Percentiles rank a stretch among this genome's conserved stretches.
These are phyloP conservation scores for Blastobasis lacticolella DNA, from an alignment of 2,888 invertebrate species.

Conservation along the genomic window DNA sequence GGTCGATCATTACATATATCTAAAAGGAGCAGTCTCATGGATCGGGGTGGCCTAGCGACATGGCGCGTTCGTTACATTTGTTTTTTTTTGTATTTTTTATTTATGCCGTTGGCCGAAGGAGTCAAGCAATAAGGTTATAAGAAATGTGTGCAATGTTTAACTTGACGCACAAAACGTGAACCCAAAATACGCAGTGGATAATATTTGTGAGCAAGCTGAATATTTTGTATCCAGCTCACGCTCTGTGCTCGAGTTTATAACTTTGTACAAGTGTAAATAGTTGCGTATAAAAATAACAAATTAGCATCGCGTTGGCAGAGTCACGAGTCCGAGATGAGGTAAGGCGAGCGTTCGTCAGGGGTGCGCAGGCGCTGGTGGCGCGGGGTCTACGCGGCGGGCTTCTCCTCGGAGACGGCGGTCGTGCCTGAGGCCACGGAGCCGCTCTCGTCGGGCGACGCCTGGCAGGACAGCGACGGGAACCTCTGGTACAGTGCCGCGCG, in stretches of 20 bases:
- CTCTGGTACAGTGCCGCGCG: constrained; percentile 82
- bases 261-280: constrained; percentile 65
- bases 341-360: constrained; percentile 17
- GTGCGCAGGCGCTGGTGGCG: not conserved
- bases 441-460: constrained; percentile 74
- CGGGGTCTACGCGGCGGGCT: constrained; percentile 72
- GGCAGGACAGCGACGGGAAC: constrained; percentile 85
- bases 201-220: constrained; percentile 32
- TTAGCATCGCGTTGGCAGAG: constrained; percentile 54
- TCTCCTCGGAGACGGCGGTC: constrained; percentile 80
- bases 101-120: constrained; percentile 46
- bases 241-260: constrained; percentile 58
- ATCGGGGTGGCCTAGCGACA: constrained; percentile 52
- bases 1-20: constrained; percentile 41
- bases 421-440: constrained; percentile 80
- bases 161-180: constrained; percentile 61
- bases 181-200: constrained; percentile 59
- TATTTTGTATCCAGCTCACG: constrained; percentile 58
- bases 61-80: constrained; percentile 26
- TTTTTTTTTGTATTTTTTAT: constrained; percentile 44
- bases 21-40: constrained; percentile 66
- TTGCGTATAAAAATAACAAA: constrained; percentile 68
- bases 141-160: constrained; percentile 70
- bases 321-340: constrained; percentile 38
- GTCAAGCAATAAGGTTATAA: constrained; percentile 39